Percentiles rank a stretch among this genome's conserved stretches.
phyloP scores from a whole-genome alignment of 2,113 vertebrate genomes.

The Mesitornis unicolor region DNA sequence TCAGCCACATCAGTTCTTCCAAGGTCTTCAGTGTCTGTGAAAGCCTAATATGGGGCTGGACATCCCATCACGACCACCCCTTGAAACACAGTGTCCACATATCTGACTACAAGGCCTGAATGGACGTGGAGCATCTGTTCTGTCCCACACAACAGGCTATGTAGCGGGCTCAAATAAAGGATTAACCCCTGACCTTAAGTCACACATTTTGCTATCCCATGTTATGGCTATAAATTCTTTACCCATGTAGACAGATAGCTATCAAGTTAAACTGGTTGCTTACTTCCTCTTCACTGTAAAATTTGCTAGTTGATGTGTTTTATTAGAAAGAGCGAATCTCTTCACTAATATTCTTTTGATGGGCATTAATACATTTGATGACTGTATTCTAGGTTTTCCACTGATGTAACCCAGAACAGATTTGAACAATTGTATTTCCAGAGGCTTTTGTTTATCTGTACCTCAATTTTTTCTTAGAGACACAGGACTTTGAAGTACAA shows the following conservation, averaged over 20 bases:
- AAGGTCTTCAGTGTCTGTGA: background rate
- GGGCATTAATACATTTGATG: background rate
- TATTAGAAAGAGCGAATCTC: background rate
- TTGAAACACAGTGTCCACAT: background rate
- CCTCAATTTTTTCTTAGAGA: background rate
- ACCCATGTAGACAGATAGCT: background rate
- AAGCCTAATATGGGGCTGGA: background rate
- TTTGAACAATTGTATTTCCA: background rate
- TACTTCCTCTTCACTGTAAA: background rate
- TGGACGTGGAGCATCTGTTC: background rate
- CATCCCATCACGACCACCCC: background rate
- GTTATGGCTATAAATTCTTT: background rate
- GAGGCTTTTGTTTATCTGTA: background rate
- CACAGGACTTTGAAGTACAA: background rate
- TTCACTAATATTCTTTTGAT: background rate
- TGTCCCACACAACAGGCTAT: background rate
- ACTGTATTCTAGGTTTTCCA: background rate
- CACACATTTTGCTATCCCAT: background rate
- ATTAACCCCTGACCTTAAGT: background rate
- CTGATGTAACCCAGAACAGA: background rate
- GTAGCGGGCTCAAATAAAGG: background rate
- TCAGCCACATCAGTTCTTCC: background rate
- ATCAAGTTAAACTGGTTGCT: background rate
- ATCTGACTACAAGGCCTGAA: background rate
- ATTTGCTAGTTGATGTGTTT: background rate